phyloP scores from a whole-genome alignment of 2,888 invertebrate species.

The Eilema depressum region DNA sequence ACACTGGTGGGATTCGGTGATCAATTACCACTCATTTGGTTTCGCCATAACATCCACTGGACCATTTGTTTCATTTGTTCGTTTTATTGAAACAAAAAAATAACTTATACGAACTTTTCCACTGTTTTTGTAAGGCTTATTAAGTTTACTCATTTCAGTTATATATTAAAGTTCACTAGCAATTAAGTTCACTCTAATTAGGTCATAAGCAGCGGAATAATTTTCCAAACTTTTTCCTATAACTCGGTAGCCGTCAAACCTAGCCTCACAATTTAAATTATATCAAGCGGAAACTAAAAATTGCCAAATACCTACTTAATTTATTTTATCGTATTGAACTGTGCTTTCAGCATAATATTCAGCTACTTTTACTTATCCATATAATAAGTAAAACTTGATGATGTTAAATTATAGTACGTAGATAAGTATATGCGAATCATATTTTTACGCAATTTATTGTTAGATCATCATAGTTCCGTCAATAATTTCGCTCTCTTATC shows the following conservation, averaged over 20 bases:
- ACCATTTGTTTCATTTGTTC: neutral
- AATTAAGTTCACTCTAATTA: neutral
- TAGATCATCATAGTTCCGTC: no score
- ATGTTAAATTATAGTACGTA: no score
- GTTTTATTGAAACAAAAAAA: neutral
- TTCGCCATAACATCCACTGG: neutral
- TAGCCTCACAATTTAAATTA: neutral
- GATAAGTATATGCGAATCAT: no score
- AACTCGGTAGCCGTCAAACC: conserved; percentile 6
- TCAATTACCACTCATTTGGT: no score
- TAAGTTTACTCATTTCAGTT: neutral
- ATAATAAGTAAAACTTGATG: no score
- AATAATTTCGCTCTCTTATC: no score
- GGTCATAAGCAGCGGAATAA: neutral
- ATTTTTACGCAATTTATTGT: no score
- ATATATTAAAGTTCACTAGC: neutral
- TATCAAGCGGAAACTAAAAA: neutral
- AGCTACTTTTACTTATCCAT: no score
- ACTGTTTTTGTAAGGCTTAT: neutral
- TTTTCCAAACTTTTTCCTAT: conserved; percentile 1
- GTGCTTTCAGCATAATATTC: no score
- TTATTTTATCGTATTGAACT: conserved; percentile 7
- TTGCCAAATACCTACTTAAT: neutral
- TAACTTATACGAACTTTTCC: neutral
- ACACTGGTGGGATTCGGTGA: no score